Base-by-base conservation (phyloP, 2,797 vertebrate species). In the Pyrocephalus nanus region DNA sequence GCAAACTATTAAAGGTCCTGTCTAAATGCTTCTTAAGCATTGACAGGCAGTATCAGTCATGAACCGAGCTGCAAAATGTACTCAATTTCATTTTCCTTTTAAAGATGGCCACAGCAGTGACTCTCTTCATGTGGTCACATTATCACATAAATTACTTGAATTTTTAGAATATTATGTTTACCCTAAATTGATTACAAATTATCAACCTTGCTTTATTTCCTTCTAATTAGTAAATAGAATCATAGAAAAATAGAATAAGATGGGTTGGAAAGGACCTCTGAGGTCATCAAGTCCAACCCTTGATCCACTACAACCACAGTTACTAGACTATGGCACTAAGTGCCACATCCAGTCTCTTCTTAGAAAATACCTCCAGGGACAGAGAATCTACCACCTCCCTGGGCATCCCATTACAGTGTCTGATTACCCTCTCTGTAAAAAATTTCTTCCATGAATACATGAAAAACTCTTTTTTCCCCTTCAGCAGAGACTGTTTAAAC, bases 391-490 rank as follows among this genome's bases (percentile, higher is more conserved):
- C 42, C 42, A 42, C 42, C 42, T 16, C 42, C 42, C 15, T 42
- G 42, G 42, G 42, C 42, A 42, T 15, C 42, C 42, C 42, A 42
- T 42, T 42, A 15, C 42, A 42, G 42, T 42, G 42, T 16, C 15
- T 42, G 42, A 42, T 42, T 42, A 42, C 42, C 42, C 42, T 42
- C 42, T 42, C 42, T 42, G 15, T 7, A 42, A 42, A 42, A 16
- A 42, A 16, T 42, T 42, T 42, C 42, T 42, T 42, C 42, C 11
- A 57, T 0, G 0, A 54, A 86, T 29, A 40, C 12, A 61, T 0
- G 0, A 54, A 86, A 83, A 72, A 16, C 21, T 29, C 47, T 66
- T 11, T 43, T 23, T 5, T 11, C 21, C n/a, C 10, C 23, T 54
- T 57, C 7, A 58, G 70, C 29, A 86, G 26, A 32, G n/a, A 75